A percentile compares a stretch with the other conserved stretches of the same genome.
phyloP scores from a whole-genome alignment of 2,797 vertebrate species.

The Hephaestus fuliginosus region DNA sequence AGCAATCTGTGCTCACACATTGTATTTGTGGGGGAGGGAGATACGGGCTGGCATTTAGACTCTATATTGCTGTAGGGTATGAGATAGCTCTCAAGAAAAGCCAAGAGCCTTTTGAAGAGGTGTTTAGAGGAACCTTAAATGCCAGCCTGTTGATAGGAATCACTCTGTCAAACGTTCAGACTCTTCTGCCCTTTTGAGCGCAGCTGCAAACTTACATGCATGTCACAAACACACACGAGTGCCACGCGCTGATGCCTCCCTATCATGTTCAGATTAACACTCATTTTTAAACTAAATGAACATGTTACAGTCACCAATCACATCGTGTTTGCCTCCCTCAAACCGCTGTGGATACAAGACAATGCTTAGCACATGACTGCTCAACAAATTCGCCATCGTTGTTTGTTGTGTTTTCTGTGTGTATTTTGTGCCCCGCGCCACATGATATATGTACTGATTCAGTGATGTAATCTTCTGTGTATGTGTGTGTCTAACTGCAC shows the following conservation, averaged over 20 bases:
- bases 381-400: conserved; percentile 31
- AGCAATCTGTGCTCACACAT: conserved; percentile 39
- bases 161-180: conserved; percentile 50
- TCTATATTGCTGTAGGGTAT: conserved; percentile 43
- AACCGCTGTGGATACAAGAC: conserved; percentile 39
- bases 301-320: conserved; percentile 18
- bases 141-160: conserved; percentile 60
- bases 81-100: conserved; percentile 46
- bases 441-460: conserved; percentile 45
- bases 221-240: conserved; percentile 35
- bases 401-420: conserved; percentile 56
- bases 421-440: conserved; percentile 37
- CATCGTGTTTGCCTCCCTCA: conserved; percentile 43
- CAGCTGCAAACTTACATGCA: conserved; percentile 33
- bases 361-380: conserved; percentile 49
- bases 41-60: conserved; percentile 66
- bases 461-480: conserved; percentile 56
- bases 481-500: conserved; percentile 74
- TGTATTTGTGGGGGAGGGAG: conserved; percentile 49
- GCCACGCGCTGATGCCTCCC: conserved; percentile 6
- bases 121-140: conserved; percentile 54
- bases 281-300: conserved; percentile 22
- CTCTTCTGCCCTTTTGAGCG: conserved; percentile 48
- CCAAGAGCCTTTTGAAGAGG: conserved; percentile 54
- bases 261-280: conserved; percentile 29